Base-by-base conservation (phyloP, 2,888 invertebrate species). In the Drosophila monieri region DNA sequence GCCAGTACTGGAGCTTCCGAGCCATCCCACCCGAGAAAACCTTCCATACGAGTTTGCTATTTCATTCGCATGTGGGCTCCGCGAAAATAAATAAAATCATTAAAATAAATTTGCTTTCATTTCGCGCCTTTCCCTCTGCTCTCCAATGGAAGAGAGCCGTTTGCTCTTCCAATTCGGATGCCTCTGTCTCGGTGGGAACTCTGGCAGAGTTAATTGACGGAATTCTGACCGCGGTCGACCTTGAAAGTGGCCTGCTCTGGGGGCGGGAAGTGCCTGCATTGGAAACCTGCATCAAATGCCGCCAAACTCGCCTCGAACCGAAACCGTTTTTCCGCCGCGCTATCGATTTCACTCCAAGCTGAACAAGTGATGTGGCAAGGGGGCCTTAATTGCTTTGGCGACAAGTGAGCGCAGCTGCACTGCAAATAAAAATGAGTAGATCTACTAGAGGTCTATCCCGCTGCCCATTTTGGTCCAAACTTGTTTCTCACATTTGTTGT, bases 341-440 rank as follows among this genome's bases (percentile, higher is more conserved):
- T 85, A 85, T 85, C 85, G 83, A 85, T 81, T 81, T 81, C 85
- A 80, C 76, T 64, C 61, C 37, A 57, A 52, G 48, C 41, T 44
- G 59, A 66, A 47, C 65, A 55, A 30, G 57, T 57, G 30, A 54
- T 41, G 54, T 39, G 67, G 70, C 76, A 80, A 80, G 75, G 78
- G 77, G 69, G 58, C 60, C 48, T 80, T 84, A 84, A 86, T 86
- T 86, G 73, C 66, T 60, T 44, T 47, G 73, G 71, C 74, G 78
- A 80, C 83, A 81, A 74, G 68, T 65, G 80, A 41, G 21, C 15
- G 15, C 9, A 4, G 56, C n/a, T 41, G 23, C 39, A 58, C 60
- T 61, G 10, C 12, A 9, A 60, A 39, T 4, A 57, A 43, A 30
- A 18, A 5, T 39, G n/a, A 0, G n/a, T 2, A 6, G 35, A 5